Base-by-base conservation (phyloP, 2,888 invertebrate genomes). In the Shargacucullia verbasci region DNA sequence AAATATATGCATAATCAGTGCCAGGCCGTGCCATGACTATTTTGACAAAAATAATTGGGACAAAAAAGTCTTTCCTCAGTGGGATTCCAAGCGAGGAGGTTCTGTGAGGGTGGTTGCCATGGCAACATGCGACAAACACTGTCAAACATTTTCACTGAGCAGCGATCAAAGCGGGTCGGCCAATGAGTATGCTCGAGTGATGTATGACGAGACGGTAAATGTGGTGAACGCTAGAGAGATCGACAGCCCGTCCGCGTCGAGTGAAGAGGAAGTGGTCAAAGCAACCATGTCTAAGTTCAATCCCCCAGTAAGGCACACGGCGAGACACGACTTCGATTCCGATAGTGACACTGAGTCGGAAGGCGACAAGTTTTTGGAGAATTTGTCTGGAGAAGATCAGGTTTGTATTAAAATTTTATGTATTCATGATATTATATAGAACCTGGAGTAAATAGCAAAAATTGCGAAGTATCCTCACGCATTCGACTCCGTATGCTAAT, bases 181-280 rank as follows among this genome's bases (percentile, higher is more conserved):
- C 39, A 60, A 48, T 10, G 72, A 75, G 40, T 77, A 82, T 84
- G 82, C 78, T 47, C 83, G 80, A 76, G 89, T 84, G 53, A 94
- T 95, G 94, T 95, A 94, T 79, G 95, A 96, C 88, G 95, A 95
- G 81, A 94, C 94, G 2, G 94, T 95, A 43, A 92, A 94, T 53
- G 95, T 95, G 40, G 85, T 91, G 52, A 94, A 95, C 71, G 95
- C 95, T 0, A 92, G 91, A 70, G 95, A 96, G 68, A 94, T 95
- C 34, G 94, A 94, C 7, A 95, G 95, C 70, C 84, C 87, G 4
- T 78, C 81, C 70, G 84, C 87, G 4, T 78, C 81, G 11, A 86
- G 87, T 13, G 91, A 89, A 59, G 88, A 85, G 58, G 91, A 85
- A 53, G 85, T 84, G 35, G 81, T 87, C 11, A 79, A 81, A 57